Base-by-base conservation (phyloP, 2,113 vertebrate genomes). In the Channa maculata region DNA sequence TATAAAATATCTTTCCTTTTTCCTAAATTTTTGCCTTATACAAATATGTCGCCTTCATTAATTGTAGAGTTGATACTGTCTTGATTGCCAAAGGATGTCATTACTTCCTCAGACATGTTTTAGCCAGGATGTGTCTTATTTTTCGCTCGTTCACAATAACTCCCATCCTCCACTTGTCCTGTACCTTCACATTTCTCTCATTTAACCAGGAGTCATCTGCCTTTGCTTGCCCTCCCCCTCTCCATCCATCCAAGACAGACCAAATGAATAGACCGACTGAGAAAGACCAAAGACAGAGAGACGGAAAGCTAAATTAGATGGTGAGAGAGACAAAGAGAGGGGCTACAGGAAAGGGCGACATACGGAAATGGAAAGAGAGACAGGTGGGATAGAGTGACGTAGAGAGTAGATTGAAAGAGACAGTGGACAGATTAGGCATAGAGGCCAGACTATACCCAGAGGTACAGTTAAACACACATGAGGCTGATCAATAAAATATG, bases 381-480 rank as follows among this genome's bases (percentile, higher is more conserved):
- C 15, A 41, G 6, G 6, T 36, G 8, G 53, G 52, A 45, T 14
- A 6, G 45, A 60, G 50, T 43, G 61, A 76, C 72, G 71, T 57
- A n/a, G 69, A 78, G 6, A 37, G 3, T 53, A 45, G 52, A 70
- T 82, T 62, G 69, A 52, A 62, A 44, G 65, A 85, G 86, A 80
- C 86, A 38, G 77, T 39, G 41, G 71, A 45, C 49, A 53, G 4
- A 69, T 81, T 53, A 52, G 24, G 52, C 43, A 60, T 55, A 43
- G 75, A 79, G 78, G 71, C 63, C 51, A 77, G 63, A 63, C 82
- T 63, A 82, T 59, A 67, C 84, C 53, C 65, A 69, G 64, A 53
- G 41, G 60, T 79, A 49, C 79, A 68, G 79, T 88, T 77, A 55
- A 84, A 83, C 67, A 83, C 74, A 82, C 41, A 62, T 50, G 66